Percentiles rank a stretch among this genome's conserved stretches.
Evolutionary conservation across 2,113 vertebrate genomes (phyloP).

Genomic region (Spilogale gracilis): DNA sequence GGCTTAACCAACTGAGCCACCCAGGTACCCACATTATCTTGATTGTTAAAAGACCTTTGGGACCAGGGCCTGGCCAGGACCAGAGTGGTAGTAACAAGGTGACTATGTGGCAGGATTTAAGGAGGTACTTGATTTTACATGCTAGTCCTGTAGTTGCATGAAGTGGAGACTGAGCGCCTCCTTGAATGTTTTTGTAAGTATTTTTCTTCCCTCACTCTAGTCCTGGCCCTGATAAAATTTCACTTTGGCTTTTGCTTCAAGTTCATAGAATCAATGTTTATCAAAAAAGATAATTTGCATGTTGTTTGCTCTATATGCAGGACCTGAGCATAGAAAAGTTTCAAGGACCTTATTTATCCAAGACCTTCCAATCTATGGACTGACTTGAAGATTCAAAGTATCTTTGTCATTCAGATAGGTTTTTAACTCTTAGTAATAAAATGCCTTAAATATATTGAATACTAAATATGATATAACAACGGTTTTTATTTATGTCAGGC

Average conservation of each 20-base stretch:
- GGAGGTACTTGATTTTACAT: background rate
- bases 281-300: background rate
- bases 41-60: background rate
- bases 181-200: background rate
- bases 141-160: background rate
- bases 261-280: constrained; percentile 12
- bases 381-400: background rate
- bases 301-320: background rate
- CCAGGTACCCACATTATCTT: background rate
- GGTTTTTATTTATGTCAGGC: background rate
- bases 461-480: constrained; percentile 1
- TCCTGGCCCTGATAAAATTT: background rate
- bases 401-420: background rate
- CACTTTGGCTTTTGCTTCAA: constrained; percentile 21
- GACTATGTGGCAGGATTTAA: background rate
- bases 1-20: too few relatives aligned
- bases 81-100: background rate
- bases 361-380: background rate
- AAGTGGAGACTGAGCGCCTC: background rate
- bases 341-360: constrained; percentile 4
- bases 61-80: background rate
- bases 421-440: constrained; percentile 27
- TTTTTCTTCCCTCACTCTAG: background rate
- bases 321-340: background rate
- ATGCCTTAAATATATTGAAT: constrained; percentile 26